These are phyloP conservation scores for Thalassaphorura encarpata DNA, from an alignment of 1,140 invertebrate species.

Conservation along the genomic window DNA sequence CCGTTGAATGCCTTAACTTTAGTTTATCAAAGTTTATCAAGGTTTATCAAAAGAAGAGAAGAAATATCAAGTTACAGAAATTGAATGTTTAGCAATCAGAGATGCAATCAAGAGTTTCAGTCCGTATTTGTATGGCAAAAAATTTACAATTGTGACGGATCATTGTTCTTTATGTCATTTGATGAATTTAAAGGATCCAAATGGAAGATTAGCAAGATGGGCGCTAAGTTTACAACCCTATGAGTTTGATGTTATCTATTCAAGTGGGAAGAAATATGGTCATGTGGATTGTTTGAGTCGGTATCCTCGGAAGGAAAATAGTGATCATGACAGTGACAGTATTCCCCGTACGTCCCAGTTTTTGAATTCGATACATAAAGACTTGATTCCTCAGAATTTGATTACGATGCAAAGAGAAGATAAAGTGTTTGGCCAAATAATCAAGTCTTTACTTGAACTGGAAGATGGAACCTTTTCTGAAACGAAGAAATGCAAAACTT, in stretches of 20 bases:
- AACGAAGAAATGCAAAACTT: constrained; percentile 7
- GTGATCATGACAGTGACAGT: not conserved
- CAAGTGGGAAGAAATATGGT: not conserved
- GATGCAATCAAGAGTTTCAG: constrained; percentile 2
- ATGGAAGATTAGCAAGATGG: constrained; percentile 1
- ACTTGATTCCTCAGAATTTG: too few relatives aligned
- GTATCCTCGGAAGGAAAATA: not conserved
- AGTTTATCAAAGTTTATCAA: not conserved
- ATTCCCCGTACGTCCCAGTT: not conserved
- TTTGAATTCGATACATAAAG: too few relatives aligned
- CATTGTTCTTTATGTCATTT: constrained; percentile 1
- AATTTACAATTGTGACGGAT: constrained; percentile 1
- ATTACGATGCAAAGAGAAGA: too few relatives aligned
- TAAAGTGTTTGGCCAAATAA: too few relatives aligned
- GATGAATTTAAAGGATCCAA: not conserved
- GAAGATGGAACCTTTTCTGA: too few relatives aligned
- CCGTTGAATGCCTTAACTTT: constrained; percentile 25
- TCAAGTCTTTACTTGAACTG: not conserved
- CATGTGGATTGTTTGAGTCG: constrained; percentile 18
- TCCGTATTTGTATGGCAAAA: not conserved
- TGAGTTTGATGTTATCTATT: constrained; percentile 4
- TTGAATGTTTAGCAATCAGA: not conserved
- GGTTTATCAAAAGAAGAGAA: not conserved
- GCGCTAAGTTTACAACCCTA: constrained; percentile 5
- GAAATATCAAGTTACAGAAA: not conserved